Base-by-base conservation (phyloP, 2,888 invertebrate species). In the Blastobasis adustella region DNA sequence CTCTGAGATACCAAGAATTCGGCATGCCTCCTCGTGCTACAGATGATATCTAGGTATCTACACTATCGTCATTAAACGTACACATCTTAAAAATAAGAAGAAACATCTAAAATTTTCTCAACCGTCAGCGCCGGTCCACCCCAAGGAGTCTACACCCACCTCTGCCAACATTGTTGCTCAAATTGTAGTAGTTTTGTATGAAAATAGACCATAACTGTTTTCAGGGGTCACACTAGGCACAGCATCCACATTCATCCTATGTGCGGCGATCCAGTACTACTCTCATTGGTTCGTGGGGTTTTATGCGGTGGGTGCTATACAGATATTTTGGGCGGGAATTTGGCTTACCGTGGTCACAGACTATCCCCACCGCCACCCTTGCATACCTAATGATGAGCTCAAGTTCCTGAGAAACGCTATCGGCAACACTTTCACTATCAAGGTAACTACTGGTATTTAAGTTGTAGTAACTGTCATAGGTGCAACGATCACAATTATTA, bases 271-370 rank as follows among this genome's bases (percentile, higher is more conserved):
- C 0, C 91, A 93, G 9, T 91, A 90, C 52, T 75, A 79, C 9
- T 77, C 90, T 0, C 90, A 90, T 46, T 94, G 94, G 93, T 88
- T 89, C 4, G 85, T 90, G 67, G 93, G 91, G 0, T 93, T 93
- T 77, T 92, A 93, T 63, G 69, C 90, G n/a, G 82, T 91, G 0
- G 91, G 91, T 0, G 67, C 90, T 0, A 62, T 90, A 5, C 89
- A 91, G 65, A 65, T 90, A 0, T 8, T 89, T 0, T 92, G 92
- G 78, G 78, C 90, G 0, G 46, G 81, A 0, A 53, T 89, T 0
- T 93, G 93, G 91, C 84, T 90, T 36, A 58, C 90, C 9, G 53
- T 91, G 5, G 90, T 92, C 0, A 88, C 89, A 0, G 93, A 94
- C 68, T 89, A 84, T 45, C 94, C 94, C 0, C 80, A 76, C 4